Evolutionary conservation across 2,113 vertebrate species (phyloP).

Genomic region (Oncorhynchus mykiss): DNA sequence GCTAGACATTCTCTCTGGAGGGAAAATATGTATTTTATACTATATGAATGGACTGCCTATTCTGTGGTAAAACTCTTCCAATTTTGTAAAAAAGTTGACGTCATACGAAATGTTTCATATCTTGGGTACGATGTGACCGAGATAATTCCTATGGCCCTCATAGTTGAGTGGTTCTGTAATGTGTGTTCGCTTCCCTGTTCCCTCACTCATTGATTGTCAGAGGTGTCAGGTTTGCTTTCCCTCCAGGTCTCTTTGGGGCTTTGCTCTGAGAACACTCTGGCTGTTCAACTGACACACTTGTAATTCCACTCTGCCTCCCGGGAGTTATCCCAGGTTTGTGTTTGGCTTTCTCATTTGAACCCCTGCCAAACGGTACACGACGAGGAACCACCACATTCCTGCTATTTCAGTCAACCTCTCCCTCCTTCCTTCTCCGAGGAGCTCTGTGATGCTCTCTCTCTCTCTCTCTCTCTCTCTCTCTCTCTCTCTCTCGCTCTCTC

Average conservation of each 20-base stretch:
- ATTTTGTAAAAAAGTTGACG: constrained; percentile 22
- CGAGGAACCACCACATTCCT: constrained; percentile 33
- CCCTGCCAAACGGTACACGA: constrained; percentile 49
- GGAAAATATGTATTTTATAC: too few species aligned
- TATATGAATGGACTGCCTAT: too few species aligned
- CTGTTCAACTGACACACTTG: constrained; percentile 59
- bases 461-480: constrained; percentile 5
- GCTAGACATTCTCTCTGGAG: neutral
- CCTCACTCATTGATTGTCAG: constrained; percentile 15
- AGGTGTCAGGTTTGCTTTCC: constrained; percentile 58
- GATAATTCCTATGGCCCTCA: constrained; percentile 18
- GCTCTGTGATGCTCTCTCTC: neutral
- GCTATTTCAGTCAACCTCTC: neutral
- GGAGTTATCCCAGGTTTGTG: constrained; percentile 24
- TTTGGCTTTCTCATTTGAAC: constrained; percentile 53
- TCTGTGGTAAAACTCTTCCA: too few species aligned
- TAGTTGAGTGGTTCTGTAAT: constrained; percentile 3
- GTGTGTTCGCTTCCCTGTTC: neutral
- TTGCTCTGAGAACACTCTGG: constrained; percentile 34
- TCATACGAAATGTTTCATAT: constrained; percentile 45
- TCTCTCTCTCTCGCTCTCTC: constrained; percentile 24
- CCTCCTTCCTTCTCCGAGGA: neutral
- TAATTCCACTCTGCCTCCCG: constrained; percentile 39
- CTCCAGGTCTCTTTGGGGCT: constrained; percentile 44
- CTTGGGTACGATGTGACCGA: constrained; percentile 17